phyloP scores from a whole-genome alignment of 1,140 invertebrate genomes.

The Homalodisca vitripennis region DNA sequence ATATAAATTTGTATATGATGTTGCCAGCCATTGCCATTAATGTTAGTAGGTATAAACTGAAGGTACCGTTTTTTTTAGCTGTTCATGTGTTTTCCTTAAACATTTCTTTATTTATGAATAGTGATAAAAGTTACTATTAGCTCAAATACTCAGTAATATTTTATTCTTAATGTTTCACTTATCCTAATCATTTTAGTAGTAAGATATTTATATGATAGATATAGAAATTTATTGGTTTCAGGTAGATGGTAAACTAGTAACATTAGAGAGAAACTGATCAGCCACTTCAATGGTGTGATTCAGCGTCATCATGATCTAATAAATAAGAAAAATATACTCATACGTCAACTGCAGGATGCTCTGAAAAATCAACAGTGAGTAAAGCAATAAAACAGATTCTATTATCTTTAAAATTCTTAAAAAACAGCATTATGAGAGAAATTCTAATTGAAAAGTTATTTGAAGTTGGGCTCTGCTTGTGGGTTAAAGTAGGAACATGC shows the following conservation, averaged over 20 bases:
- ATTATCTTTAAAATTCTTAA: too few species aligned
- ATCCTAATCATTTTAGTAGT: background rate
- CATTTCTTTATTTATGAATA: background rate
- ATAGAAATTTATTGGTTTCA: background rate
- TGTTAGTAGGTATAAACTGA: background rate
- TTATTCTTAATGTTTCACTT: background rate
- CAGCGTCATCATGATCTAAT: background rate
- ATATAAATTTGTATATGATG: too few species aligned
- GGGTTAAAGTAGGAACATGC: too few species aligned
- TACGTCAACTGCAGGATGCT: background rate
- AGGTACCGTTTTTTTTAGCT: too few species aligned
- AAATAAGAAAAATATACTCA: background rate
- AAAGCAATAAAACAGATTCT: too few species aligned
- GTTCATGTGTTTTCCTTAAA: too few species aligned
- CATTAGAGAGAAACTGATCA: background rate
- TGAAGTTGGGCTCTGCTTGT: too few species aligned
- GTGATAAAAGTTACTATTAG: background rate
- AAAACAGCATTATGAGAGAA: too few species aligned
- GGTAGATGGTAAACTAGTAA: constrained; percentile 1
- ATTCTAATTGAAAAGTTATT: too few species aligned
- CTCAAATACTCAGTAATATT: background rate
- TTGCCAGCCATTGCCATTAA: too few species aligned
- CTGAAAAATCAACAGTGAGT: too few species aligned
- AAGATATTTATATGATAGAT: background rate
- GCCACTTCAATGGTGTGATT: background rate